These are phyloP conservation scores for Gymnobelideus leadbeateri DNA, from an alignment of 2,113 vertebrate genomes.

Conservation along the genomic window DNA sequence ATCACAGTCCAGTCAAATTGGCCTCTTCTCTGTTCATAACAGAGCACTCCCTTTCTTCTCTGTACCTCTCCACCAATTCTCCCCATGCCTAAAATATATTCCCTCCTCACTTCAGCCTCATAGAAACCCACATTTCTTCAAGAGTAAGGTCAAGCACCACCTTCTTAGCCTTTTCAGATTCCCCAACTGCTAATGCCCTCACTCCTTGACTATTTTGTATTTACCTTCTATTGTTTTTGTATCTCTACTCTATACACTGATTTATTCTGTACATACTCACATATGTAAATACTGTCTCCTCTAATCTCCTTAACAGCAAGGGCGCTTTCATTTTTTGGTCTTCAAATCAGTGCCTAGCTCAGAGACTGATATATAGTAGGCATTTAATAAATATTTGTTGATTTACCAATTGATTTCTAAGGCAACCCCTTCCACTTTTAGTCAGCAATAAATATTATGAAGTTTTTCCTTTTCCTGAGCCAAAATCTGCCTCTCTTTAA, in stretches of 20 bases:
- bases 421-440: not conserved
- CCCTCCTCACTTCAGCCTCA: not conserved
- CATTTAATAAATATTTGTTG: not conserved
- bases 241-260: not conserved
- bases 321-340: not conserved
- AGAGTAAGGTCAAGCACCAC: not conserved
- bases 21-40: not conserved
- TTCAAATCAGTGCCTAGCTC: not conserved
- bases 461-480: not conserved
- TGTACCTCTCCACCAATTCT: not conserved
- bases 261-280: not conserved
- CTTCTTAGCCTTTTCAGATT: not conserved
- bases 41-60: not conserved
- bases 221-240: not conserved
- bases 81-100: not conserved
- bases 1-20: not conserved
- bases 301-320: not conserved
- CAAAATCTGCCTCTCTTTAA: not conserved
- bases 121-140: not conserved
- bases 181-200: not conserved
- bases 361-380: not conserved
- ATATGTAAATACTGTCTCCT: not conserved
- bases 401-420: not conserved
- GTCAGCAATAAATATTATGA: not conserved
- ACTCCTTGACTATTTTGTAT: not conserved